Conservation (phyloP, 2,113 vertebrate genomes). For the Blennius ocellaris region DNA sequence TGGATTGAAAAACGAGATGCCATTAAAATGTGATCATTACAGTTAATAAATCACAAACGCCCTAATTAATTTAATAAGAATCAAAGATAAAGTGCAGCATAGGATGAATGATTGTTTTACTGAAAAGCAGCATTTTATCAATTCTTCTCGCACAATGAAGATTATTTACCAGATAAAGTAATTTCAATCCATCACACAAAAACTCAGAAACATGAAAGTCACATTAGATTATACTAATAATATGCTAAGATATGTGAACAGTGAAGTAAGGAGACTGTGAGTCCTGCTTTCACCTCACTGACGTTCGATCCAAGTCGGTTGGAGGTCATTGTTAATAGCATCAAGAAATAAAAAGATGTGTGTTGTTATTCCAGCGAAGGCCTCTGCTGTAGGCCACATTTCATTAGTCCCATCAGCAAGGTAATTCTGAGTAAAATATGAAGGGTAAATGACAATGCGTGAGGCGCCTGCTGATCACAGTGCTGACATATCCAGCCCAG, state of each 20-base stretch:
- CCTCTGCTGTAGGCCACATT: slow-evolving; percentile 48
- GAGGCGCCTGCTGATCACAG: slow-evolving; percentile 63
- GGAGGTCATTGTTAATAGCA: slow-evolving; percentile 56
- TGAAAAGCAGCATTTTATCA: background rate
- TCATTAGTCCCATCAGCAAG: slow-evolving; percentile 70
- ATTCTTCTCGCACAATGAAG: background rate
- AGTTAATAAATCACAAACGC: too few species aligned
- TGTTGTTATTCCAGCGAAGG: slow-evolving; percentile 62
- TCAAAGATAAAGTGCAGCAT: too few species aligned
- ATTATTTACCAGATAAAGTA: background rate
- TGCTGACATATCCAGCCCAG: slow-evolving; percentile 35
- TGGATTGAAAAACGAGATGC: too few species aligned
- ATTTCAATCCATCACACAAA: slow-evolving; percentile 4
- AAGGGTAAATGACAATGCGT: slow-evolving; percentile 63
- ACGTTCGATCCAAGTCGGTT: slow-evolving; percentile 11
- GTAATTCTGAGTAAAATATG: slow-evolving; percentile 71
- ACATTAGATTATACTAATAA: too few species aligned
- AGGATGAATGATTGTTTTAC: too few species aligned
- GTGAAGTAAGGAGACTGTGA: slow-evolving; percentile 1
- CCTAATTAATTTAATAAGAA: too few species aligned
- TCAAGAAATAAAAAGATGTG: slow-evolving; percentile 45
- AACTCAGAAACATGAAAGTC: slow-evolving; percentile 3
- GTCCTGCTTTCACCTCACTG: background rate
- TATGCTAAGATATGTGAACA: slow-evolving; percentile 1
- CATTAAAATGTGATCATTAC: too few species aligned